Base-by-base conservation (phyloP, 2,797 vertebrate species). In the Halcyon badia region DNA sequence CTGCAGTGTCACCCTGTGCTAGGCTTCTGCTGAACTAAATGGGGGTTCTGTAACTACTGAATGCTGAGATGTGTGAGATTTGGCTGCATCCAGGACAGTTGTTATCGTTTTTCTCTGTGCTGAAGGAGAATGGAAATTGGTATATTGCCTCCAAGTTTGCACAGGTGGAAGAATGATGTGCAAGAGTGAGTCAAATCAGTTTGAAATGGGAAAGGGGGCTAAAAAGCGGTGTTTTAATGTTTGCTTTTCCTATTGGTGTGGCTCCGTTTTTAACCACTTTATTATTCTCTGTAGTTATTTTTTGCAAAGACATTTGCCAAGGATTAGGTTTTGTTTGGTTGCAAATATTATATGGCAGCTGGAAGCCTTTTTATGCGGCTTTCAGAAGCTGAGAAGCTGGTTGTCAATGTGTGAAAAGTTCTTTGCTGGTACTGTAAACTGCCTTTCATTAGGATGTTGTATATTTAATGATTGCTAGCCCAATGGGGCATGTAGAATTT, bases 371-470 rank as follows among this genome's bases (percentile, higher is more conserved):
- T 94, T 71, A 91, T 86, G 48, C 5, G 7, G 44, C 76, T 88
- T 89, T 94, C 56, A 58, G 65, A 89, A 91, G 84, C 73, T 95
- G 94, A 97, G 93, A 97, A 97, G 97, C 95, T 79, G 96, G 81
- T 94, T 75, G 87, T 93, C 81, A 68, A 48, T 61, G 95, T 92
- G 94, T 96, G 96, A 91, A 94, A 97, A 93, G 83, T 57, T 94
- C 64, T 96, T 91, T 90, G 54, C 95, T 82, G 64, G 87, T 96
- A 77, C 82, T 77, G 39, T 78, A 82, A 92, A 92, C 91, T 87
- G 71, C 90, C 86, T 98, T 98, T 96, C 95, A 93, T 97, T 97
- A 97, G 95, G 88, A 83, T 83, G 75, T 93, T 96, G 92, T 96
- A 71, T 95, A 97, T 98, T 95, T 96, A 95, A 95, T 33, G 78